Percentiles rank a stretch among this genome's conserved stretches.
Conservation (phyloP, 2,797 vertebrate genomes). For the Macroramphosus scolopax region DNA sequence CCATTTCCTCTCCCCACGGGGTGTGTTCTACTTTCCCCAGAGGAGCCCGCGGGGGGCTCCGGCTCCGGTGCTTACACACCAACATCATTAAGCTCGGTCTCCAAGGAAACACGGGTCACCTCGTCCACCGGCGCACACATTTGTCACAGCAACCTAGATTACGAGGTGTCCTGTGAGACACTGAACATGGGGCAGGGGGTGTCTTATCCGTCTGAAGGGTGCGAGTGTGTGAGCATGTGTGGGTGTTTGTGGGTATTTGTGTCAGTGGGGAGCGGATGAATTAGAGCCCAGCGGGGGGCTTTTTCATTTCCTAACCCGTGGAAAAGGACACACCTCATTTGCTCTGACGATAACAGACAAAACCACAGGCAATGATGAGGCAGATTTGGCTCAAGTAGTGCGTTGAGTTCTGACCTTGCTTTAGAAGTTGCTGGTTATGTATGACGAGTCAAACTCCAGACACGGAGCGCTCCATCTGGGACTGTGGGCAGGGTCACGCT, state of each 20-base stretch:
- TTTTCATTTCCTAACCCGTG: constrained; percentile 45
- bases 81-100: constrained; percentile 57
- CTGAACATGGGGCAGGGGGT: constrained; percentile 28
- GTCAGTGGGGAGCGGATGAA: constrained; percentile 10
- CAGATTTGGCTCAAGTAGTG: constrained; percentile 17
- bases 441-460: constrained; percentile 29
- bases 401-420: constrained; percentile 32
- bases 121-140: constrained; percentile 45
- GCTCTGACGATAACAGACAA: constrained; percentile 28
- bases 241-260: constrained; percentile 40
- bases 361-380: constrained; percentile 16
- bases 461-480: constrained; percentile 10
- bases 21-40: constrained; percentile 23
- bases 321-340: constrained; percentile 41
- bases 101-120: constrained; percentile 58
- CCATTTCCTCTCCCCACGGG: constrained; percentile 10
- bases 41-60: constrained; percentile 6
- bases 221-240: constrained; percentile 12
- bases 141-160: constrained; percentile 65
- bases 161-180: constrained; percentile 41
- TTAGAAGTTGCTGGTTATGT: constrained; percentile 31
- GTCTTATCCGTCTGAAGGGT: constrained; percentile 25
- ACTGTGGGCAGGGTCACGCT: constrained; percentile 5
- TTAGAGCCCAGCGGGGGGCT: constrained; percentile 19
- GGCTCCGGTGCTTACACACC: constrained; percentile 25